Conservation (phyloP, 2,888 invertebrate species). For the Lathronympha strigana region DNA sequence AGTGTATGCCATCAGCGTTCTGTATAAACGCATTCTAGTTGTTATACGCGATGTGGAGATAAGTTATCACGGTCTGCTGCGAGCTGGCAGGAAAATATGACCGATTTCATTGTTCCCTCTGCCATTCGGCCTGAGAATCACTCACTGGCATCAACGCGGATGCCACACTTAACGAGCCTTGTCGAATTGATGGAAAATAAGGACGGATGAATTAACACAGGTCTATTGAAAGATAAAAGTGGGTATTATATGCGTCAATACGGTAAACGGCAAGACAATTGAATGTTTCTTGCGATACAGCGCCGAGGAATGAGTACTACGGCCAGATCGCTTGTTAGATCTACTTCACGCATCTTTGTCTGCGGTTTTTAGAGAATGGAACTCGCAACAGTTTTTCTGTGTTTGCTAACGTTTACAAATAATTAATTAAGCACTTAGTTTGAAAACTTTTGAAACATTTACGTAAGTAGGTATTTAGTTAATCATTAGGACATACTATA, state of each 20-base stretch:
- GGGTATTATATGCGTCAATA: constrained; percentile 59
- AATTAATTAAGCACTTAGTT: not conserved
- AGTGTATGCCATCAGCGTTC: constrained; percentile 72
- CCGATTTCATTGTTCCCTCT: constrained; percentile 82
- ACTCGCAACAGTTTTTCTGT: constrained; percentile 12
- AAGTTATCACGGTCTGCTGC: constrained; percentile 78
- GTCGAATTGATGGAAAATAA: constrained; percentile 81
- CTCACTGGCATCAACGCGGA: constrained; percentile 80
- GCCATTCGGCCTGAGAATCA: constrained; percentile 80
- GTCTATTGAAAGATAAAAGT: constrained; percentile 75
- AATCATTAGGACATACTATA: too few species aligned
- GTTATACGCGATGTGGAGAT: constrained; percentile 79
- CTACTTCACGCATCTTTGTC: constrained; percentile 23
- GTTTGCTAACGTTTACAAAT: not conserved
- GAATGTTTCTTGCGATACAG: constrained; percentile 58
- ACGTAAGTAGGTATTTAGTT: too few species aligned
- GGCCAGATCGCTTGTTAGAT: constrained; percentile 22
- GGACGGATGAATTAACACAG: constrained; percentile 78
- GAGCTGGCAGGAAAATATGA: constrained; percentile 80
- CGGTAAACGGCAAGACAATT: constrained; percentile 63
- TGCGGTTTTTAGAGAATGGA: constrained; percentile 14
- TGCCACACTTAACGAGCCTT: constrained; percentile 82
- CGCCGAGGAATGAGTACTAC: constrained; percentile 38
- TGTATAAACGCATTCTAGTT: constrained; percentile 72
- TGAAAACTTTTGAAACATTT: too few species aligned